These are phyloP conservation scores for Aporophyla nigra DNA, from an alignment of 2,888 invertebrate species.

Conservation along the genomic window DNA sequence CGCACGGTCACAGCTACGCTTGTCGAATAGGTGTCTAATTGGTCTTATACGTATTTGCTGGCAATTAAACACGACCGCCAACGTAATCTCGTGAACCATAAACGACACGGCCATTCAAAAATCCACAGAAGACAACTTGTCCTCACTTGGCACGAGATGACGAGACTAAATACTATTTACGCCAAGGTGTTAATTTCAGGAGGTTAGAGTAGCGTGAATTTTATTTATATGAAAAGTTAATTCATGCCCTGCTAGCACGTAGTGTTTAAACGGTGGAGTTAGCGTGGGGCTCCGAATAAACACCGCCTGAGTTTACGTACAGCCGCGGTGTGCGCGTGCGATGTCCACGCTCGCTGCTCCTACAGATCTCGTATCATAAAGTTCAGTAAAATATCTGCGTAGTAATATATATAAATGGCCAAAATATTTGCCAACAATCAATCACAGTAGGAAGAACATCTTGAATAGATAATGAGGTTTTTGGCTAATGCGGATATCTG, in stretches of 20 bases:
- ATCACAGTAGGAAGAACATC: slow-evolving; percentile 14
- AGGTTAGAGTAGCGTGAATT: slow-evolving; percentile 91
- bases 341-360: slow-evolving; percentile 61
- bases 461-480: neutral
- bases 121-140: slow-evolving; percentile 78
- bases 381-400: neutral
- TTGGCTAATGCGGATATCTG: slow-evolving; percentile 9
- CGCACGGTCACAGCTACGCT: slow-evolving; percentile 69
- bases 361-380: slow-evolving; percentile 45
- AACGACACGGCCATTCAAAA: slow-evolving; percentile 70
- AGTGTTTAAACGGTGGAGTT: slow-evolving; percentile 90
- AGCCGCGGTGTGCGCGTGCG: slow-evolving; percentile 68
- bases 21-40: slow-evolving; percentile 74
- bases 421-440: slow-evolving; percentile 10
- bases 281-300: slow-evolving; percentile 89
- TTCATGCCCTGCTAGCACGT: slow-evolving; percentile 89
- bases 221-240: slow-evolving; percentile 91
- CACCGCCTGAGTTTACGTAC: slow-evolving; percentile 77
- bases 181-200: slow-evolving; percentile 90
- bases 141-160: slow-evolving; percentile 84
- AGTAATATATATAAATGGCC: slow-evolving; percentile 19
- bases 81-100: slow-evolving; percentile 76
- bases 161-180: slow-evolving; percentile 89
- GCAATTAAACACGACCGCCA: slow-evolving; percentile 74
- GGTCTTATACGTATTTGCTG: slow-evolving; percentile 70